Base-by-base conservation (phyloP, 2,888 invertebrate species). In the Mythimna lalbum region DNA sequence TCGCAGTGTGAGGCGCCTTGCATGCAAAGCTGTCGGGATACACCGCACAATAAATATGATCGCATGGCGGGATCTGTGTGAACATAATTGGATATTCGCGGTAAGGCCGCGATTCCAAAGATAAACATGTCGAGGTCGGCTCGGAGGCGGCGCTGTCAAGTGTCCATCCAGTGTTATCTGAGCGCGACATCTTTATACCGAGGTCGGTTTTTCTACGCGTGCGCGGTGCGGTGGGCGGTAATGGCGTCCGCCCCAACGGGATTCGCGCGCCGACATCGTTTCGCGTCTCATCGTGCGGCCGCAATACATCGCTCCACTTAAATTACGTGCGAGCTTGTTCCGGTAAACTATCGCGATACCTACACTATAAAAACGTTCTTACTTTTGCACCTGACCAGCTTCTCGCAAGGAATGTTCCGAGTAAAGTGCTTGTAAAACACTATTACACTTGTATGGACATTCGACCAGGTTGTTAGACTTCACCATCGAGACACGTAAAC, bases 251-350 rank as follows among this genome's bases (percentile, higher is more conserved):
- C 90, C 91, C 91, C 94, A 95, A 95, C 95, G 95, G 95, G 94
- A 95, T 94, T 92, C 89, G 90, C 92, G 92, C 91, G 90, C 90
- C 92, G 93, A 91, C 95, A 94, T 94, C 93, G 92, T 93, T 94
- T 94, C 92, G 93, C 93, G 93, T 94, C 94, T 93, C 94, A 94
- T 93, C 94, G 92, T 91, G 92, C 90, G 94, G 92, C 94, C 94
- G 94, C 93, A 92, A 94, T 94, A 93, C 92, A 94, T 94, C 91
- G 95, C 93, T 93, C 94, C 90, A 95, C 93, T 94, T 94, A 92
- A 92, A 93, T 90, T 93, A 94, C 91, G 92, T 93, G 93, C 92
- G 90, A 92, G 90, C 91, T 92, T 92, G 94, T 94, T 95, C 93
- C 94, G 93, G 93, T 93, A 92, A 93, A 92, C 90, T 90, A 91